These are phyloP conservation scores for Macquaria ambigua DNA, from an alignment of 2,113 vertebrate genomes.

Conservation along the genomic window DNA sequence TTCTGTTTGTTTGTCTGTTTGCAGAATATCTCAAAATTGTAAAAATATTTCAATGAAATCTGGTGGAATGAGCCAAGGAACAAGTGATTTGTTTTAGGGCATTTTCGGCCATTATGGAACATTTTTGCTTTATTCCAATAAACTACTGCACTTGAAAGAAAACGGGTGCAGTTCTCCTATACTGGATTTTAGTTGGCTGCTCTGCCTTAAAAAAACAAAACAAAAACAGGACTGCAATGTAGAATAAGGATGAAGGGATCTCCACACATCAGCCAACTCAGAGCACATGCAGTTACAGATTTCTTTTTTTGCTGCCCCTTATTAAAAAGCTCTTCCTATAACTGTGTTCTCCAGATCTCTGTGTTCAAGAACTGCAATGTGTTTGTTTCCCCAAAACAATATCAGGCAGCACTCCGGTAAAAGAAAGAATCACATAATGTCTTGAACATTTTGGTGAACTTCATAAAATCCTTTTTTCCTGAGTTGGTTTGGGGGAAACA, in stretches of 20 bases:
- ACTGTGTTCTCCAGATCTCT: background rate
- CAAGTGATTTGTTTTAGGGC: background rate
- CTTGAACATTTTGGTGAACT: background rate
- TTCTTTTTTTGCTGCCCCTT: background rate
- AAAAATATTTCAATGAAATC: background rate
- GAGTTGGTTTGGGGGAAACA: background rate
- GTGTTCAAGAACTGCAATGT: background rate
- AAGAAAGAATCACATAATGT: background rate
- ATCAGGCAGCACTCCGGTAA: background rate
- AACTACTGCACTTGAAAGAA: background rate
- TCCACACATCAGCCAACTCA: background rate
- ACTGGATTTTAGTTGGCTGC: too few species aligned
- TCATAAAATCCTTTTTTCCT: background rate
- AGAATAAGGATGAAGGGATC: constrained; percentile 7
- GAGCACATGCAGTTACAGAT: background rate
- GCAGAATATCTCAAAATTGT: background rate
- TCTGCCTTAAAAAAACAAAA: background rate
- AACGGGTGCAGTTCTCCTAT: background rate
- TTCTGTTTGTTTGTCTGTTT: background rate
- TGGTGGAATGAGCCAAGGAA: background rate
- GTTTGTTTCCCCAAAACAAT: background rate
- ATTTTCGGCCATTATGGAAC: background rate
- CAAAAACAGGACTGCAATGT: background rate
- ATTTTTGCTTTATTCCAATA: background rate
- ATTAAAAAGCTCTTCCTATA: background rate